Base-by-base conservation (phyloP, 2,797 vertebrate genomes). In the Phrynocephalus vlangalii region DNA sequence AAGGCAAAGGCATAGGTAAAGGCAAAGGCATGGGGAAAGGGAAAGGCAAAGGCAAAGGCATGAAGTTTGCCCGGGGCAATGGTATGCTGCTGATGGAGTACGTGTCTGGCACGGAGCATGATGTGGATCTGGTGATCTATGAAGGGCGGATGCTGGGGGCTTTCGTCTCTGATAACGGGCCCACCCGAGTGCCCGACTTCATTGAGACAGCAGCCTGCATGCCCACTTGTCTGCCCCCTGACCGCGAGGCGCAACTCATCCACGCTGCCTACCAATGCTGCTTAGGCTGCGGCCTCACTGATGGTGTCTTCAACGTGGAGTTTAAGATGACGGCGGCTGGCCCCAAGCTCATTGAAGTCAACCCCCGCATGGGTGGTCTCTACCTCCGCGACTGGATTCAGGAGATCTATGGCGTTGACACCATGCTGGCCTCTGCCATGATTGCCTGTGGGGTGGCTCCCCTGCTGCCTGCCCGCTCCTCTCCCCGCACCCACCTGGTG, bases 311-410 rank as follows among this genome's bases (percentile, higher is more conserved):
- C 95, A 98, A 97, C 0, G 97, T 97, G 67, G 97, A 98, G 96
- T 94, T 98, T 67, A 98, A 97, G 90, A 83, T 98, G 94, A 97
- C 95, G 0, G 88, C 92, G 1, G 90, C 83, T 0, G 97, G 97
- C 1, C 97, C 97, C 0, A 93, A 95, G n/a, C 92, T 98, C 38
- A 90, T 98, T 0, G 97, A 98, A 92, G 97, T 98, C 94, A 98
- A 97, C 87, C 97, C 97, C 5, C 96, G 97, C 30, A 98, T 97
- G 97, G 97, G 97, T 0, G 97, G 97, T 33, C 97, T 97, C 94
- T 98, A 98, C 92, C 95, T 98, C 1, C 96, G 97, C 0, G 96
- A 97, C 91, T 98, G 97, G 97, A 97, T 97, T 92, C 95, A 91
- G 1, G 96, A 97, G 91, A 94, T 98, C 4, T 97, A 97, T 0